A percentile compares a stretch with the other conserved stretches of the same genome.
phyloP scores from a whole-genome alignment of 1,140 invertebrate species.

The Aethina tumida region DNA sequence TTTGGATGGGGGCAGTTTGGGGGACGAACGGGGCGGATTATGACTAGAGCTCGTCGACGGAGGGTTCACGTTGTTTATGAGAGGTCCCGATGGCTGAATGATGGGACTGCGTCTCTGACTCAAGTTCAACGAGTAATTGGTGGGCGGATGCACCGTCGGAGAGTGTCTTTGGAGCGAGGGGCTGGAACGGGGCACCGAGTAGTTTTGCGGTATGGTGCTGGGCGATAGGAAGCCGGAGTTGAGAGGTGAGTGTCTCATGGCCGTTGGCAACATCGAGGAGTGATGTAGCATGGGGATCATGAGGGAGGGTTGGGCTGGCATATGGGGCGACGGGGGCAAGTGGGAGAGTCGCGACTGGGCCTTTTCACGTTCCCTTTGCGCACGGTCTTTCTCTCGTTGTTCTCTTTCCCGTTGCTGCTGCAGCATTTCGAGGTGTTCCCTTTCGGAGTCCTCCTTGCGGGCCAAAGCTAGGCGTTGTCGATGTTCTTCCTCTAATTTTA shows the following conservation, averaged over 20 bases:
- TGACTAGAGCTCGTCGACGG: constrained; percentile 22
- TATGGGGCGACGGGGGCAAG: constrained; percentile 21
- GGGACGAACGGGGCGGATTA: constrained; percentile 10
- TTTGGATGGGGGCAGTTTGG: constrained; percentile 25
- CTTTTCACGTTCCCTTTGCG: constrained; percentile 35
- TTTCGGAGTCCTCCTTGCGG: constrained; percentile 41
- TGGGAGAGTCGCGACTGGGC: constrained; percentile 27
- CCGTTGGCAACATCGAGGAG: constrained; percentile 26
- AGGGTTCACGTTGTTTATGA: constrained; percentile 26
- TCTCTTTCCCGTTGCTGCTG: constrained; percentile 36
- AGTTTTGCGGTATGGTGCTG: constrained; percentile 17
- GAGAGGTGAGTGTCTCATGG: constrained; percentile 25
- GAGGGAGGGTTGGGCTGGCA: constrained; percentile 21
- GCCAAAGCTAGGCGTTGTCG: constrained; percentile 40
- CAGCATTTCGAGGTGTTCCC: constrained; percentile 40
- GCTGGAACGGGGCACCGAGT: constrained; percentile 28
- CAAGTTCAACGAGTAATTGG: constrained; percentile 27
- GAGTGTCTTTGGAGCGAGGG: constrained; percentile 32
- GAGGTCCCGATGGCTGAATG: constrained; percentile 32
- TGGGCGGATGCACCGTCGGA: constrained; percentile 19
- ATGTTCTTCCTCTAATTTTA: constrained; percentile 58
- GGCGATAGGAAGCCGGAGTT: constrained; percentile 17
- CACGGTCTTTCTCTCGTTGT: constrained; percentile 32
- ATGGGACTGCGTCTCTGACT: constrained; percentile 29
- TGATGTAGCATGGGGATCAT: constrained; percentile 28